These are phyloP conservation scores for Pammene aurita DNA, from an alignment of 2,888 invertebrate genomes.

Conservation along the genomic window DNA sequence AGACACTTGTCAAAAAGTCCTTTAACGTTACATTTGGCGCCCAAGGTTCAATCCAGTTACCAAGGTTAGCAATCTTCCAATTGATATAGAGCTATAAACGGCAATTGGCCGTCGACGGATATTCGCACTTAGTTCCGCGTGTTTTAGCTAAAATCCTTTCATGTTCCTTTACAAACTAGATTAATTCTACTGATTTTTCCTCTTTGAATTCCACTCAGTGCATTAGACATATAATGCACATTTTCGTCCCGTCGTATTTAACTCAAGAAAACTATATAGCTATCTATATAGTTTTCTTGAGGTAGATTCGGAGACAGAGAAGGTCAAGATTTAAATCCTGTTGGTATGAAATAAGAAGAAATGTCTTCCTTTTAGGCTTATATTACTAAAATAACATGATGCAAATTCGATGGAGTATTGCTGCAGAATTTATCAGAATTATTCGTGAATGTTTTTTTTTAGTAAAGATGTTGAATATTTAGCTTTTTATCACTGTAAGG, in stretches of 20 bases:
- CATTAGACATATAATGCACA: too few relatives aligned
- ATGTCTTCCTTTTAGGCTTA: background rate
- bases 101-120: slow-evolving; percentile 65
- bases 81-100: slow-evolving; percentile 56
- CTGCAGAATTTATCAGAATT: background rate
- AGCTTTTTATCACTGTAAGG: too few relatives aligned
- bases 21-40: slow-evolving; percentile 7
- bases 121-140: slow-evolving; percentile 58
- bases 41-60: slow-evolving; percentile 32
- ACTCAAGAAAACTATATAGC: too few relatives aligned
- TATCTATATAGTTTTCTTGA: background rate
- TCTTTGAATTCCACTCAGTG: too few relatives aligned
- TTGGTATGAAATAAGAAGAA: background rate
- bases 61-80: slow-evolving; percentile 67
- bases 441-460: too few relatives aligned
- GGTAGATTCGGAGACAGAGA: too few relatives aligned
- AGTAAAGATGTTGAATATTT: too few relatives aligned
- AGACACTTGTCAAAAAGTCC: background rate
- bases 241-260: too few relatives aligned
- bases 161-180: background rate
- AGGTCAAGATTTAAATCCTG: background rate
- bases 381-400: background rate
- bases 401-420: slow-evolving; percentile 1
- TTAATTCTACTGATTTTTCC: background rate
- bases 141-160: slow-evolving; percentile 21